Evolutionary conservation across 2,888 invertebrate species (phyloP).

Genomic region (Brachylomia viminalis): DNA sequence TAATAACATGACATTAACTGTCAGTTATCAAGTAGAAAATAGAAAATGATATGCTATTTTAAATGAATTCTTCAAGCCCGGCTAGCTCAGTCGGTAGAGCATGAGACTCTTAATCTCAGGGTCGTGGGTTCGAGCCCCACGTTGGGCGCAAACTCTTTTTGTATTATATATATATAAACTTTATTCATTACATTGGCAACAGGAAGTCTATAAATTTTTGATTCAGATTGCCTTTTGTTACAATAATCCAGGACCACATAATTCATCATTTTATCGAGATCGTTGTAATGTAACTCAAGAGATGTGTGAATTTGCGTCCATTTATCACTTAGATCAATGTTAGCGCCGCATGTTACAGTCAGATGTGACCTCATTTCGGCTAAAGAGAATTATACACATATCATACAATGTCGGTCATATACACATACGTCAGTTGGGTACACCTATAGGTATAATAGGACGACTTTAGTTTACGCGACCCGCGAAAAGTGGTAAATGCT

Average conservation of each 20-base stretch:
- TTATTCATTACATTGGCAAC: neutral
- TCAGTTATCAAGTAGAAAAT: neutral
- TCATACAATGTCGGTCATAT: constrained; percentile 54
- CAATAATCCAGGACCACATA: neutral
- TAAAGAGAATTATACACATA: constrained; percentile 65
- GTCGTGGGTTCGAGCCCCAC: constrained; percentile 92
- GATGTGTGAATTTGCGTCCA: constrained; percentile 58
- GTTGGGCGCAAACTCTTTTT: constrained; percentile 85
- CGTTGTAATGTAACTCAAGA: constrained; percentile 15
- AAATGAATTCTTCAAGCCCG: constrained; percentile 70
- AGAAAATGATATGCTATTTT: constrained; percentile 49
- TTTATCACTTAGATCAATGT: constrained; percentile 66
- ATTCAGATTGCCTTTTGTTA: neutral
- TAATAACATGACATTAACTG: neutral
- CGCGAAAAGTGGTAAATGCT: constrained; percentile 31
- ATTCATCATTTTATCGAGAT: constrained; percentile 23
- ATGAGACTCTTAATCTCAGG: constrained; percentile 92
- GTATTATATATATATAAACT: too few relatives aligned
- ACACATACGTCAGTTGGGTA: constrained; percentile 25
- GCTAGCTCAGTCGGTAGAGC: constrained; percentile 91
- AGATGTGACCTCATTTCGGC: constrained; percentile 67
- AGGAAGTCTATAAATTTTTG: neutral
- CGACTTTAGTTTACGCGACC: constrained; percentile 12
- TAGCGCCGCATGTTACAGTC: constrained; percentile 62
- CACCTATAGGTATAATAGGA: constrained; percentile 22